A percentile compares a stretch with the other conserved stretches of the same genome.
Evolutionary conservation across 2,113 vertebrate genomes (phyloP).

Genomic region (Talpa occidentalis): DNA sequence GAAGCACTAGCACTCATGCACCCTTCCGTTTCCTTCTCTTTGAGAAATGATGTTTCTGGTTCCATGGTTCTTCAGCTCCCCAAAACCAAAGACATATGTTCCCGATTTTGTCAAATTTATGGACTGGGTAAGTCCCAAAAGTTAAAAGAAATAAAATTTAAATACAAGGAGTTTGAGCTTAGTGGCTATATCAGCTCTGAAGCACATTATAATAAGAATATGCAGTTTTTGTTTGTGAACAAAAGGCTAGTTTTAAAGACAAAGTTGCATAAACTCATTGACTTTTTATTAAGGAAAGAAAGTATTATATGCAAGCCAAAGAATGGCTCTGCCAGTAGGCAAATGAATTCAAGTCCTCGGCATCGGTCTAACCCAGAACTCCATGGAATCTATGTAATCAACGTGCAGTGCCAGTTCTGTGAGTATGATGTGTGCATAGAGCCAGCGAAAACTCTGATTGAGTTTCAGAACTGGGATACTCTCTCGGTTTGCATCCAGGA

Average conservation of each 20-base stretch:
- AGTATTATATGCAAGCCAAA: conserved; percentile 88
- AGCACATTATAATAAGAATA: conserved; percentile 95
- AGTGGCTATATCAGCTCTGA: conserved; percentile 92
- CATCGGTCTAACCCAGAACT: conserved; percentile 88
- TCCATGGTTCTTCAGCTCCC: conserved; percentile 94
- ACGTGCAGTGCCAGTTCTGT: conserved; percentile 90
- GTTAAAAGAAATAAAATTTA: conserved; percentile 90
- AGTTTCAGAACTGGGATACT: conserved; percentile 95
- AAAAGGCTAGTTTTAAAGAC: conserved; percentile 94
- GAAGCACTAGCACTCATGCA: conserved; percentile 95
- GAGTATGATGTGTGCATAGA: conserved; percentile 97
- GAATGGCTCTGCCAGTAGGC: conserved; percentile 76
- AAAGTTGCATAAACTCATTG: conserved; percentile 94
- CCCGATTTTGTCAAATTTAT: conserved; percentile 96
- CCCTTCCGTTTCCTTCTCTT: conserved; percentile 93
- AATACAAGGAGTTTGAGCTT: conserved; percentile 88
- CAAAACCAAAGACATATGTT: conserved; percentile 91
- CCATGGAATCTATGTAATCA: conserved; percentile 92
- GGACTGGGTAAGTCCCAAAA: conserved; percentile 90
- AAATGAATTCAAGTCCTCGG: conserved; percentile 84
- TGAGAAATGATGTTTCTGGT: conserved; percentile 92
- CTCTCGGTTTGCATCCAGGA: conserved; percentile 92
- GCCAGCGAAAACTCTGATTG: conserved; percentile 95
- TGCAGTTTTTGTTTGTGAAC: conserved; percentile 96
- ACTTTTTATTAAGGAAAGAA: conserved; percentile 91